Evolutionary conservation across 2,113 vertebrate species (phyloP), one percentile per base, ranked within the genome.

Genomic region (Mormyrus lacerda): DNA sequence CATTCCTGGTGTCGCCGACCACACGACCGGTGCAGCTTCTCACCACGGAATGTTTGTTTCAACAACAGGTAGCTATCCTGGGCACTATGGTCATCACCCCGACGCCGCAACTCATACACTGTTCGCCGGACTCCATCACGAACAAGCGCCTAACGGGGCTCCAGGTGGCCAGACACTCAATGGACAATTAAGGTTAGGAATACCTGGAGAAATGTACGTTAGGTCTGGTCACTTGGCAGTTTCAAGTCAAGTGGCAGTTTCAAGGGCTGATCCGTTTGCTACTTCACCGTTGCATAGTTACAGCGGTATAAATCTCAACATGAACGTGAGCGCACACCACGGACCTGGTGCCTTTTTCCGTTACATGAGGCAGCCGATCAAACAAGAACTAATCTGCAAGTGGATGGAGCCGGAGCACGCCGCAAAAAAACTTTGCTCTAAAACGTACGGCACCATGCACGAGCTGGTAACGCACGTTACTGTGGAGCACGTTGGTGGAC

Each of bases 391-490:
- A 89, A 99, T 99, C 91, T 99, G 98, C 97, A 99, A 99, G 95
- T 99, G 98, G 98, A 95, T 97, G 92, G 97, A 97, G 91, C 96
- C 96, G 90, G 97, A 98, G 45, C 91, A 92, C 92, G 95, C 96
- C 76, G 93, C 94, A 73, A 97, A 97, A 94, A 97, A 97, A 93
- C 96, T 97, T 93, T 99, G 98, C 96, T 97, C 96, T 86, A 98
- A 99, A 97, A 99, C 98, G 96, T 99, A 98, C 96, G 98, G 96
- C 96, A 99, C 98, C 92, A 99, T 99, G 98, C 98, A 99, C 93
- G 98, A 99, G 92, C 96, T 99, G 91, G 98, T 99, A 90, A 99
- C 97, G 91, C 98, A 99, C 93, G 97, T 99, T 95, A 99, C 98
- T 4, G 98, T 99, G 94, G 98, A 99, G 94, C 98, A 99, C 95